A percentile compares a stretch with the other conserved stretches of the same genome.
phyloP scores from a whole-genome alignment of 2,888 invertebrate genomes.

The Platerodrilus igneus region DNA sequence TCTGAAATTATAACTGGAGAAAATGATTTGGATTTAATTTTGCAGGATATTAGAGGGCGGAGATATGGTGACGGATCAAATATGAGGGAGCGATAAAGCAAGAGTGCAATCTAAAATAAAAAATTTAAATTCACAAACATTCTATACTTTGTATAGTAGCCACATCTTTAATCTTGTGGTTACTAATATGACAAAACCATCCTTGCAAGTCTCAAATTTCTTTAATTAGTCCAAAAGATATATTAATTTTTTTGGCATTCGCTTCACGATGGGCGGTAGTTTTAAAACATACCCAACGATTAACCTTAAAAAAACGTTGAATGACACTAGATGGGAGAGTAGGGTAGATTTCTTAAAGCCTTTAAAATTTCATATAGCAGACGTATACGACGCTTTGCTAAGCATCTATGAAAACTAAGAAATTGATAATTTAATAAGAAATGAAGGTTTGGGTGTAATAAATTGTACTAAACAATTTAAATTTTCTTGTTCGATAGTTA shows the following conservation, averaged over 20 bases:
- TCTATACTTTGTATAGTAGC: too few species aligned
- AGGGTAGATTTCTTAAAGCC: constrained; percentile 5
- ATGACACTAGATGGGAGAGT: too few species aligned
- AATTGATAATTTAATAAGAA: constrained; percentile 18
- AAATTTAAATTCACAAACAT: constrained; percentile 24
- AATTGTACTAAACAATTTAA: constrained; percentile 19
- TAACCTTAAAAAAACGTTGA: too few species aligned
- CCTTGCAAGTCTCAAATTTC: too few species aligned
- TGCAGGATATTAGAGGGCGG: constrained; percentile 15
- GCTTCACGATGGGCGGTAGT: too few species aligned
- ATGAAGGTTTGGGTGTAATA: constrained; percentile 19
- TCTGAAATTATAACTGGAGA: constrained; percentile 29
- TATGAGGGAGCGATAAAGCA: constrained; percentile 21
- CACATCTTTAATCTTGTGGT: too few species aligned
- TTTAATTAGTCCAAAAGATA: too few species aligned
- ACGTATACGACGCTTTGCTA: constrained; percentile 10
- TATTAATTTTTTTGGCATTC: constrained; percentile 27
- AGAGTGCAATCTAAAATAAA: constrained; percentile 21
- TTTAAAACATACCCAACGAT: too few species aligned
- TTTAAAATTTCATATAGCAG: constrained; percentile 11
- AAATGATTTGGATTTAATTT: constrained; percentile 16
- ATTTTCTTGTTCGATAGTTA: constrained; percentile 20
- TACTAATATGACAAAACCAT: too few species aligned
- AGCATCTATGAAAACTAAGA: constrained; percentile 14
- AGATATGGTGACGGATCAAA: constrained; percentile 27